A percentile compares a stretch with the other conserved stretches of the same genome.
Evolutionary conservation across 92 coral and sea anemone genomes (phyloP).

Genomic region (Palythoa grandis): DNA sequence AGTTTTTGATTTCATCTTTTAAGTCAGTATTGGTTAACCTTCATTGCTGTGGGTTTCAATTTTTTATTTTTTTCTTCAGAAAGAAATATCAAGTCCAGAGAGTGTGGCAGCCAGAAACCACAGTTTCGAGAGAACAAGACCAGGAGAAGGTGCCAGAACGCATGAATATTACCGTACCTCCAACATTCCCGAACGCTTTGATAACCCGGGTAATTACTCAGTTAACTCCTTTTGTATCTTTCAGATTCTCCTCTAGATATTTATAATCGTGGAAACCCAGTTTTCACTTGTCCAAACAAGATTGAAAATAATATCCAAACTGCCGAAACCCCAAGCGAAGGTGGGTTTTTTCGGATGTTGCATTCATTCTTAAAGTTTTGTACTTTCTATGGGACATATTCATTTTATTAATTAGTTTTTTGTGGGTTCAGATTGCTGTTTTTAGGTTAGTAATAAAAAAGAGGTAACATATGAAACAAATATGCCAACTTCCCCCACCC

Average conservation of each 20-base stretch:
- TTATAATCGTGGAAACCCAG: conserved; percentile 96
- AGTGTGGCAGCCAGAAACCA: background rate
- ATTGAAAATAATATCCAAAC: conserved; percentile 53
- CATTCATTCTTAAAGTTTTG: background rate
- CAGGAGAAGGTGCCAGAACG: conserved; percentile 98
- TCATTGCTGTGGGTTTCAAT: too few relatives aligned
- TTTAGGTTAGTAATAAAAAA: too few relatives aligned
- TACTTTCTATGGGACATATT: too few relatives aligned
- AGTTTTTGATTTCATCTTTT: too few relatives aligned
- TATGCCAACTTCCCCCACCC: too few relatives aligned
- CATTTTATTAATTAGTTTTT: too few relatives aligned
- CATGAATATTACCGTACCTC: conserved; percentile 83
- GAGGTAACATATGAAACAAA: too few relatives aligned
- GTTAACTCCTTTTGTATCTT: conserved; percentile 17
- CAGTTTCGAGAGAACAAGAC: conserved; percentile 79
- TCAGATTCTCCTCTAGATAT: conserved; percentile 61
- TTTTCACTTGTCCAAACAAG: conserved; percentile 87
- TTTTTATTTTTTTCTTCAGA: background rate
- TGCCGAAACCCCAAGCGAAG: conserved; percentile 67
- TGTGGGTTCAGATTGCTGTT: too few relatives aligned
- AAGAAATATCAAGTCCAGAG: conserved; percentile 10
- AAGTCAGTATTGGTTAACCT: too few relatives aligned
- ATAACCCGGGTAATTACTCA: conserved; percentile 89
- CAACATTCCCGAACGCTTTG: conserved; percentile 94
- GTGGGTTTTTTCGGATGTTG: conserved; percentile 54